These are phyloP conservation scores for Lepus oiostolus DNA, from an alignment of 2,797 vertebrate species.

Conservation along the genomic window DNA sequence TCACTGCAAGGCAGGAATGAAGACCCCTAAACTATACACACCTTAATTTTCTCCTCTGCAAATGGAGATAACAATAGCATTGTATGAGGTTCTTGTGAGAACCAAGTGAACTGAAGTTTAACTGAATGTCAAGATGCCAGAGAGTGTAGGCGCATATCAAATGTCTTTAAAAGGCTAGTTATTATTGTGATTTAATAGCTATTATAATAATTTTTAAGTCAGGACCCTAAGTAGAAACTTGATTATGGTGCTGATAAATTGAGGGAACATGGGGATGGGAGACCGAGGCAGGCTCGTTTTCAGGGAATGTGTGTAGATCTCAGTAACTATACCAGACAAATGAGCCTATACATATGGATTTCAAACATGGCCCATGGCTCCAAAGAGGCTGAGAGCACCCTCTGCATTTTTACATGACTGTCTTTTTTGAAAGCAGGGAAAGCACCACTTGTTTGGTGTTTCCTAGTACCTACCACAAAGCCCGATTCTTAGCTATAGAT, in stretches of 20 bases:
- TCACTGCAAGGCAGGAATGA: background rate
- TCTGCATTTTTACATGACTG: background rate
- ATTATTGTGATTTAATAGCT: background rate
- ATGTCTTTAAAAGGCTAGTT: slow-evolving; percentile 29
- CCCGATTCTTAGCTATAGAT: background rate
- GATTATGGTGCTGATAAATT: background rate
- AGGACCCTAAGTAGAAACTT: background rate
- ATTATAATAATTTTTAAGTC: slow-evolving; percentile 26
- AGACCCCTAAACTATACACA: background rate
- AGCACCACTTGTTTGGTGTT: background rate
- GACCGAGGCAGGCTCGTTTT: background rate
- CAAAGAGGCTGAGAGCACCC: background rate
- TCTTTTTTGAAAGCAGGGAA: background rate
- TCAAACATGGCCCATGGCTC: background rate
- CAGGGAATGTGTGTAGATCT: background rate
- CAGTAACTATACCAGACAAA: background rate
- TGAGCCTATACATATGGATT: background rate
- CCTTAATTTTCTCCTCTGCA: background rate
- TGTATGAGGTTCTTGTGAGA: background rate
- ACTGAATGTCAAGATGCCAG: slow-evolving; percentile 17
- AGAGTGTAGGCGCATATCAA: background rate
- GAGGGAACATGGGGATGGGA: background rate
- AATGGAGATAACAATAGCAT: background rate
- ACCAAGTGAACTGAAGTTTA: background rate
- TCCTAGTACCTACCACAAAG: background rate